A percentile compares a stretch with the other conserved stretches of the same genome.
Conservation (phyloP, 2,797 vertebrate genomes). For the Chelonia mydas region DNA sequence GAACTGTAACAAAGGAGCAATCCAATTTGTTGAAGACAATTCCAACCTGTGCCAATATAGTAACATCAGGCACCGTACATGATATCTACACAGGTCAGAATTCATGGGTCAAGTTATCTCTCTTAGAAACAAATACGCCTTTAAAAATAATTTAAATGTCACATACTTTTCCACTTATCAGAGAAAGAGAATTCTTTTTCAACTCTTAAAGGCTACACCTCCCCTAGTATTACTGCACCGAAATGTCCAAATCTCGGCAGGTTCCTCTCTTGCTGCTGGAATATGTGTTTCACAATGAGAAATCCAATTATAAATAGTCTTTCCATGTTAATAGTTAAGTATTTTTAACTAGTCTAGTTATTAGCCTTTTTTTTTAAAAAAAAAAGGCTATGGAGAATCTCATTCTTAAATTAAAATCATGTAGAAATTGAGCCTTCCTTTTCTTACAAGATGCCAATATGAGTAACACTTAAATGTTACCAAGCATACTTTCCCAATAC, state of each 20-base stretch:
- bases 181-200: neutral
- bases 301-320: neutral
- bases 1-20: slow-evolving; percentile 8
- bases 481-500: neutral
- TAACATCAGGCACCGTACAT: neutral
- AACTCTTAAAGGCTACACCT: neutral
- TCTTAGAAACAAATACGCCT: neutral
- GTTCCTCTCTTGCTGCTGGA: neutral
- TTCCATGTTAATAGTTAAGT: neutral
- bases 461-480: neutral
- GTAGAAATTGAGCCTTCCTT: neutral
- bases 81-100: slow-evolving; percentile 6
- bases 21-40: neutral
- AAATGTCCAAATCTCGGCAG: neutral
- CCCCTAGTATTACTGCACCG: neutral
- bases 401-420: neutral
- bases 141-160: slow-evolving; percentile 10
- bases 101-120: neutral
- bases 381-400: neutral
- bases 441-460: neutral
- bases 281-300: neutral
- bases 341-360: neutral
- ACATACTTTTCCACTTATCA: neutral
- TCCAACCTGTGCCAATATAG: neutral
- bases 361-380: slow-evolving; percentile 17